phyloP scores from a whole-genome alignment of 2,888 invertebrate genomes.

The Melanostoma mellinum region DNA sequence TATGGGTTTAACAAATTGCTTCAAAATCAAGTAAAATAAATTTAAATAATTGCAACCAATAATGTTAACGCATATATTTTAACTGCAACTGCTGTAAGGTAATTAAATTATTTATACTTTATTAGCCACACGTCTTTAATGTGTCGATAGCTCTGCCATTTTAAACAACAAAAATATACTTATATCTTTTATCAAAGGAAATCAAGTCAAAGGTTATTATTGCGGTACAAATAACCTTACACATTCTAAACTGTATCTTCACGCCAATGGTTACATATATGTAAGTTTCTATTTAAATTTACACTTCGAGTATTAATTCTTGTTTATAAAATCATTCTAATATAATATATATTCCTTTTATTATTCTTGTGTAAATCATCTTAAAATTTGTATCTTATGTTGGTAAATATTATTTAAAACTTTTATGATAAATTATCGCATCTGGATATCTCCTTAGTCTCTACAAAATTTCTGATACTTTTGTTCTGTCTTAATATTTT shows the following conservation, averaged over 20 bases:
- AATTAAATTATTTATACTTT: background rate
- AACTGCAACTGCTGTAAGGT: background rate
- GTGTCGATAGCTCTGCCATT: too few species aligned
- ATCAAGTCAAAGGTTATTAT: background rate
- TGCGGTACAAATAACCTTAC: slow-evolving; percentile 27
- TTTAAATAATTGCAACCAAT: slow-evolving; percentile 3
- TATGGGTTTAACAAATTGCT: slow-evolving; percentile 35
- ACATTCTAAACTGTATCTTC: slow-evolving; percentile 16
- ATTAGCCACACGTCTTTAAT: background rate
- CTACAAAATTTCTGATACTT: slow-evolving; percentile 44
- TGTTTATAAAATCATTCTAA: slow-evolving; percentile 54
- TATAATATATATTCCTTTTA: slow-evolving; percentile 1
- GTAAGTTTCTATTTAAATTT: slow-evolving; percentile 15
- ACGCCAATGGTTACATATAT: slow-evolving; percentile 37
- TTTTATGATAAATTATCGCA: slow-evolving; percentile 47
- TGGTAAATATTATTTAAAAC: slow-evolving; percentile 37
- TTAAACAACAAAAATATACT: too few species aligned
- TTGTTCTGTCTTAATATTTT: slow-evolving; percentile 22
- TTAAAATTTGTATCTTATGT: slow-evolving; percentile 24
- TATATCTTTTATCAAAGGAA: too few species aligned
- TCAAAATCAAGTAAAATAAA: slow-evolving; percentile 25
- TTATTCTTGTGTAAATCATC: slow-evolving; percentile 25
- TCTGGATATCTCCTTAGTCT: slow-evolving; percentile 47
- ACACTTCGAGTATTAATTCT: slow-evolving; percentile 30
- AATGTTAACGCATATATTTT: background rate